Conservation (phyloP, 1,140 invertebrate genomes). For the Myzus persicae region DNA sequence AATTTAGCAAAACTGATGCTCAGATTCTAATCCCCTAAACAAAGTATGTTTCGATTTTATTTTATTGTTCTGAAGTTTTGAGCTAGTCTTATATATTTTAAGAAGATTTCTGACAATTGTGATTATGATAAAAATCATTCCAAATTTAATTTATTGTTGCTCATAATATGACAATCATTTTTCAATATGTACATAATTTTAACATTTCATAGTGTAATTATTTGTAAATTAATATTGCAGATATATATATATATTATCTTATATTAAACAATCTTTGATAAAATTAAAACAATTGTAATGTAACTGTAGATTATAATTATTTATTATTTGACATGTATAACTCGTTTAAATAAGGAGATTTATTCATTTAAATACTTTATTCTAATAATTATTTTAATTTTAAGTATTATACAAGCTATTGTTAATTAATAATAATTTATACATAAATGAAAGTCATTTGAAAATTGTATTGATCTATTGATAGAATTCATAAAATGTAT, state of each 20-base stretch:
- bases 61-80: constrained; percentile 27
- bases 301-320: neutral
- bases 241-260: neutral
- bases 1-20: constrained; percentile 20
- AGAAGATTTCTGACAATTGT: neutral
- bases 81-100: constrained; percentile 55
- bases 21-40: constrained; percentile 30
- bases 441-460: too few relatives aligned
- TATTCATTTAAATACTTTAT: neutral
- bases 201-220: constrained; percentile 3
- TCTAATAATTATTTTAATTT: neutral
- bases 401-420: neutral
- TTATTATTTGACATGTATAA: neutral
- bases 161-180: constrained; percentile 27
- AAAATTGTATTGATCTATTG: too few relatives aligned
- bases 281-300: neutral
- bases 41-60: neutral
- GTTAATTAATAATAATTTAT: neutral
- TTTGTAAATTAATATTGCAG: neutral
- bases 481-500: neutral
- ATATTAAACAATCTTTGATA: neutral
- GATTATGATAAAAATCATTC: constrained; percentile 28
- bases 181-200: neutral
- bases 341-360: neutral
- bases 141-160: constrained; percentile 20